Percentiles rank a stretch among this genome's conserved stretches.
phyloP scores from a whole-genome alignment of 2,888 invertebrate genomes.

The Sclerodermus sp. region DNA sequence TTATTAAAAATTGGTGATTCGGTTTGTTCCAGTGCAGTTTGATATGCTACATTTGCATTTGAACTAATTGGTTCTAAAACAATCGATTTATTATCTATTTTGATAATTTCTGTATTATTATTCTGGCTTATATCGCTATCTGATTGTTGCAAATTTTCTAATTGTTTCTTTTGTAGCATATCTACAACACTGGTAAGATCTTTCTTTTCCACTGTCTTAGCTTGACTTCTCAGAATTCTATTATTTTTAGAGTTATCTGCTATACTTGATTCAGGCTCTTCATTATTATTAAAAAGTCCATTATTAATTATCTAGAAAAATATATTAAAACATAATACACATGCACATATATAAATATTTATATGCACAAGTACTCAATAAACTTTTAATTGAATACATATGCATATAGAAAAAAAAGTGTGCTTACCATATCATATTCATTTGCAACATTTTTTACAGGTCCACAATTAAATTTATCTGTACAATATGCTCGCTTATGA shows the following conservation, averaged over 20 bases:
- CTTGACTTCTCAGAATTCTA: constrained; percentile 34
- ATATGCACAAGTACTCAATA: no score
- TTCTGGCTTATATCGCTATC: not conserved
- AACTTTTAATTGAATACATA: not conserved
- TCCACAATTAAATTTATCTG: constrained; percentile 61
- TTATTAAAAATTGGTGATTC: constrained; percentile 48
- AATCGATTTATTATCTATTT: constrained; percentile 21
- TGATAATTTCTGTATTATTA: not conserved
- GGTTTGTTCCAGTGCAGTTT: constrained; percentile 60
- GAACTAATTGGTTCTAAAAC: constrained; percentile 63
- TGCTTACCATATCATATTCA: constrained; percentile 59
- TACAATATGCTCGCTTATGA: constrained; percentile 85
- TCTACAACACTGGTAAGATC: constrained; percentile 37
- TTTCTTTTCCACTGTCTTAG: constrained; percentile 26
- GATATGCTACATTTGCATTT: constrained; percentile 68
- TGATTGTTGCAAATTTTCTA: not conserved
- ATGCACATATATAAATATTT: no score
- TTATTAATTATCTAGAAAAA: not conserved
- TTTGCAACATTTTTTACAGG: constrained; percentile 59
- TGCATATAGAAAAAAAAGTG: not conserved
- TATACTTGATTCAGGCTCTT: constrained; percentile 3
- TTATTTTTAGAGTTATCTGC: constrained; percentile 20
- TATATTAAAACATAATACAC: not conserved
- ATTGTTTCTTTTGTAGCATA: constrained; percentile 32
- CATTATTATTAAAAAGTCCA: not conserved